phyloP scores from a whole-genome alignment of 2,113 vertebrate genomes.

The Chlorocebus sabaeus region DNA sequence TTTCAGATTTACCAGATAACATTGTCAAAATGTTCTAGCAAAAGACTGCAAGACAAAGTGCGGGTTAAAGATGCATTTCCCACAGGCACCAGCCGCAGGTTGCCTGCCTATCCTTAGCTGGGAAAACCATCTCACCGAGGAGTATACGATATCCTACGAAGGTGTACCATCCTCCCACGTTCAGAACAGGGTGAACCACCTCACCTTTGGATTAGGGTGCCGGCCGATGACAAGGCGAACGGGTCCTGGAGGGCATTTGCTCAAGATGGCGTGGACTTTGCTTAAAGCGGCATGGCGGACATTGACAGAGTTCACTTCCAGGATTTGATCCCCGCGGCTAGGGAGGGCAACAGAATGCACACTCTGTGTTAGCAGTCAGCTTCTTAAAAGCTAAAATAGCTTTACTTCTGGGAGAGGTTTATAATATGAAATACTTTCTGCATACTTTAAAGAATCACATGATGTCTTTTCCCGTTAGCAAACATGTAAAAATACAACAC shows the following conservation, averaged over 20 bases:
- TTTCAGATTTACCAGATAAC: neutral
- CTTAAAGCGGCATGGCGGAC: constrained; percentile 93
- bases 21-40: neutral
- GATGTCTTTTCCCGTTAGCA: neutral
- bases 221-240: constrained; percentile 96
- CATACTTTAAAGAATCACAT: neutral
- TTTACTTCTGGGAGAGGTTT: neutral
- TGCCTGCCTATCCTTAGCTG: neutral
- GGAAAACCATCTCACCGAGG: neutral
- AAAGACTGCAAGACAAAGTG: neutral
- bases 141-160: rapidly evolving
- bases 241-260: constrained; percentile 94
- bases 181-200: neutral
- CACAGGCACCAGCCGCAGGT: neutral
- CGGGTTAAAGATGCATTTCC: neutral
- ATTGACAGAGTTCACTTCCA: constrained; percentile 95
- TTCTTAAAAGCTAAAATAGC: neutral
- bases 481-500: neutral
- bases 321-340: constrained; percentile 95
- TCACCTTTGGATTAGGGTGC: constrained; percentile 96
- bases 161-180: rapidly evolving
- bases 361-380: neutral
- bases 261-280: constrained; percentile 95
- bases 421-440: neutral
- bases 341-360: constrained; percentile 38